These are phyloP conservation scores for Dreissena polymorpha DNA, from an alignment of 1,140 invertebrate genomes.

Conservation along the genomic window DNA sequence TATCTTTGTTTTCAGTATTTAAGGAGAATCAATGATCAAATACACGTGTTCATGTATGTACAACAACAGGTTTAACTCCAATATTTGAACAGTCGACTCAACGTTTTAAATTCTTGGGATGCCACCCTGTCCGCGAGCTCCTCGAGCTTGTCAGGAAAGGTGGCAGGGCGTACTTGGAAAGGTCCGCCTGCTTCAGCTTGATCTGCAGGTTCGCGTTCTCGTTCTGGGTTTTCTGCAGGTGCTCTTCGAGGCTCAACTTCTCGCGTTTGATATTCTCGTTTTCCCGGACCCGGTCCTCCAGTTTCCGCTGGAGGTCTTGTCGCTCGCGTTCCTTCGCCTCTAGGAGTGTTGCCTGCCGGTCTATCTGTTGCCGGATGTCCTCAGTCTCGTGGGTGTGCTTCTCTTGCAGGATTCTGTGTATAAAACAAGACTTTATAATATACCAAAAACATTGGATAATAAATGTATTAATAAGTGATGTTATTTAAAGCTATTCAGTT, in stretches of 20 bases:
- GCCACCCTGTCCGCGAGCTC: slow-evolving; percentile 29
- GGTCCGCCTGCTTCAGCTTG: slow-evolving; percentile 26
- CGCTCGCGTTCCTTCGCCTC: slow-evolving; percentile 36
- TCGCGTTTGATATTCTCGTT: slow-evolving; percentile 34
- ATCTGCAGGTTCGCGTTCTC: slow-evolving; percentile 26
- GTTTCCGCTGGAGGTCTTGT: slow-evolving; percentile 24
- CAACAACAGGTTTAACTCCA: too few relatives aligned
- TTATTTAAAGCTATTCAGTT: too few relatives aligned
- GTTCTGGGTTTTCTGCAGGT: slow-evolving; percentile 32
- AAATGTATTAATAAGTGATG: too few relatives aligned
- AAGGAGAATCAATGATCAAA: too few relatives aligned
- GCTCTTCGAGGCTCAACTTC: slow-evolving; percentile 16
- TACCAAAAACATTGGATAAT: too few relatives aligned
- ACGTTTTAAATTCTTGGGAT: slow-evolving; percentile 28
- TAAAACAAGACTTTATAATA: too few relatives aligned
- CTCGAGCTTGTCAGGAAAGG: slow-evolving; percentile 31
- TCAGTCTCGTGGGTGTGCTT: slow-evolving; percentile 13
- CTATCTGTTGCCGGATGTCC: slow-evolving; percentile 11
- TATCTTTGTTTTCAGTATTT: too few relatives aligned
- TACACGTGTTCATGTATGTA: too few relatives aligned
- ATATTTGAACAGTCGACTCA: not conserved
- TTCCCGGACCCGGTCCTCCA: slow-evolving; percentile 18
- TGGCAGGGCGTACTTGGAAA: slow-evolving; percentile 26
- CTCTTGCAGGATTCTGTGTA: slow-evolving; percentile 8
- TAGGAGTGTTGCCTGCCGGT: slow-evolving; percentile 20